Base-by-base conservation (phyloP, 2,888 invertebrate species). In the Rhaphigaster nebulosa region DNA sequence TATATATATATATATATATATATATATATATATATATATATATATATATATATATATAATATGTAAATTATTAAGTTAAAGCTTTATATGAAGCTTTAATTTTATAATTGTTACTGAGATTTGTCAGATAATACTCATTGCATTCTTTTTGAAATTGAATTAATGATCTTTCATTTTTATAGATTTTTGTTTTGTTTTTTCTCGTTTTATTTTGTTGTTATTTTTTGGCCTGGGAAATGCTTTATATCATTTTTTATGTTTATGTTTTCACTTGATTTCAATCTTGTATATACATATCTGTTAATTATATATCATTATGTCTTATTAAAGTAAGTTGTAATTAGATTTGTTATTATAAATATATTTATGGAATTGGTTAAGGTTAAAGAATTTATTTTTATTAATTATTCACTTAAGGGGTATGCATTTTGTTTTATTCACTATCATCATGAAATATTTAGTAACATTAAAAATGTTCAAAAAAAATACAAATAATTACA, bases 261-360 rank as follows among this genome's bases (percentile, higher is more conserved):
- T 20, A 38, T 76, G 26, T 76, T 76, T 76, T 23, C 38, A 38
- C 38, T 76, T 23, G 38, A 76, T 76, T 76, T 76, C 41, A 20
- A 38, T 76, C 5, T 76, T 60, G 60, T 60, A 60, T 60, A 60
- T 60, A 60, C 1, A 60, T 29, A 76, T 70, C 6, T 45, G 10
- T 45, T 41, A 45, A 45, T 84, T 84, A 45, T 76, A 76, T 50
- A 45, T 84, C 45, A n/a, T 84, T 45, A 65, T 65, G 70, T 38
- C 38, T 76, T 29, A 80, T 80, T 8, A 45, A 84, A 45, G 13
- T 26, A 84, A 84, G 45, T 84, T 84, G 84, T 84, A 84, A 84
- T 84, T 84, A 84, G 41, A 41, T 84, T 84, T 84, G 45, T 84
- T 84, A n/a, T n/a, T n/a, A 84, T 84, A 84, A 84, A 84, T 45